Base-by-base conservation (phyloP, 2,113 vertebrate species). In the Bucco capensis region DNA sequence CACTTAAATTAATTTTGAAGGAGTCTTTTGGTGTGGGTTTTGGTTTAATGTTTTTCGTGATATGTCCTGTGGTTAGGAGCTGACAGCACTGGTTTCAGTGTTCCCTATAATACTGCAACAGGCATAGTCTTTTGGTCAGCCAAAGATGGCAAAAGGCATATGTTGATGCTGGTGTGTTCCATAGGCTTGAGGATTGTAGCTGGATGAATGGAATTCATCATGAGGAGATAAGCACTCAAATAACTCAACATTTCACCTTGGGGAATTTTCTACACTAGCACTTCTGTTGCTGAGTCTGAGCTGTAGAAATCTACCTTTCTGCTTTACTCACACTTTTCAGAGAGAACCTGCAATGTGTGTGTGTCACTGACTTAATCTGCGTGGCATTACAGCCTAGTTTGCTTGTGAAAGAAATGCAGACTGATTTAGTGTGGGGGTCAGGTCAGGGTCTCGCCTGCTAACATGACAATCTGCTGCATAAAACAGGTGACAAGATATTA, bases 31-130 rank as follows among this genome's bases (percentile, higher is more conserved):
- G 21, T 1, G 1, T 46, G 21, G 18, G 16, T 14, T 65, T 23
- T 27, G 4, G 6, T 1, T 37, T 78, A 47, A 18, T 0, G 0
- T 47, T 53, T 74, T 73, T 77, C 47, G 10, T 86, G 38, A 8
- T 42, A 9, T 12, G 19, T 65, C 38, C 38, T 61, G 33, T 50
- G 40, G 5, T 74, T 18, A 24, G 42, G 71, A 85, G 40, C 40
- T 69, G 66, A 31, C 27, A 46, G 44, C 37, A 21, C 31, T 37
- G 30, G 7, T 77, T 75, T 88, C 49, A 47, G 33, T 23, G 21
- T 56, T 83, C 16, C 25, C 40, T 65, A n/a, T n/a, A 51, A 27
- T 62, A 16, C 62, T 30, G 21, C n/a, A 46, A 6, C 54, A 62
- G 37, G 33, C 1, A 0, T 33, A 51, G 16, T 47, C 7, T 50